phyloP scores from a whole-genome alignment of 2,797 vertebrate species.

The Heteromormyrus szaboi region DNA sequence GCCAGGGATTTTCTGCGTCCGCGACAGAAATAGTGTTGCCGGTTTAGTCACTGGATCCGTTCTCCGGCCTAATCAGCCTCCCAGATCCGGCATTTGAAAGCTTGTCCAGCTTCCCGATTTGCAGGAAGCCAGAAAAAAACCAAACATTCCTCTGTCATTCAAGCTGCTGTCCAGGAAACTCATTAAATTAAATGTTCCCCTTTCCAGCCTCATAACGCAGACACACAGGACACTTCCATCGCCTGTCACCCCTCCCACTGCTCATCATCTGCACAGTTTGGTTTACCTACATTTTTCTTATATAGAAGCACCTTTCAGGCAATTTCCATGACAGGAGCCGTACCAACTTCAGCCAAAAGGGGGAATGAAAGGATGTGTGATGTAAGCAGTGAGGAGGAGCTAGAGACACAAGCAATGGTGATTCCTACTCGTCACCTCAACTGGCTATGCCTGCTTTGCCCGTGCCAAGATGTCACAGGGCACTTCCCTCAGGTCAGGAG shows the following conservation, averaged over 20 bases:
- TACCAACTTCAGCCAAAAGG: background rate
- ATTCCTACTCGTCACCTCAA: background rate
- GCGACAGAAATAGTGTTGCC: constrained; percentile 2
- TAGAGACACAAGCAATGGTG: background rate
- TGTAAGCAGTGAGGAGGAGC: background rate
- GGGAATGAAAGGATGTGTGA: background rate
- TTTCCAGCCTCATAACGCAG: background rate
- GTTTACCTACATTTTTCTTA: background rate
- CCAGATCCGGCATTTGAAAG: constrained; percentile 16
- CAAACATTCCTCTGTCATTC: background rate
- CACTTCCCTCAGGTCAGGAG: background rate
- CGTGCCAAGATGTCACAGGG: background rate
- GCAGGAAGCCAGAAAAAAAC: background rate
- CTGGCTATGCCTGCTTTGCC: background rate
- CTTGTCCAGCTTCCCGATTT: background rate
- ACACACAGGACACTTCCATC: background rate
- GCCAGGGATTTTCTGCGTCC: background rate
- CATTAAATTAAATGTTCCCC: background rate
- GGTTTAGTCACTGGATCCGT: constrained; percentile 24
- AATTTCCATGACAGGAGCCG: too few species aligned
- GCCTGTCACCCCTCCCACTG: background rate
- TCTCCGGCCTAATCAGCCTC: constrained; percentile 18
- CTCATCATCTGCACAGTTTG: background rate
- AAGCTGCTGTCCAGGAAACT: background rate
- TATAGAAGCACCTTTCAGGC: background rate